Evolutionary conservation across 2,888 invertebrate genomes (phyloP).

Genomic region (Horisme vitalbata): DNA sequence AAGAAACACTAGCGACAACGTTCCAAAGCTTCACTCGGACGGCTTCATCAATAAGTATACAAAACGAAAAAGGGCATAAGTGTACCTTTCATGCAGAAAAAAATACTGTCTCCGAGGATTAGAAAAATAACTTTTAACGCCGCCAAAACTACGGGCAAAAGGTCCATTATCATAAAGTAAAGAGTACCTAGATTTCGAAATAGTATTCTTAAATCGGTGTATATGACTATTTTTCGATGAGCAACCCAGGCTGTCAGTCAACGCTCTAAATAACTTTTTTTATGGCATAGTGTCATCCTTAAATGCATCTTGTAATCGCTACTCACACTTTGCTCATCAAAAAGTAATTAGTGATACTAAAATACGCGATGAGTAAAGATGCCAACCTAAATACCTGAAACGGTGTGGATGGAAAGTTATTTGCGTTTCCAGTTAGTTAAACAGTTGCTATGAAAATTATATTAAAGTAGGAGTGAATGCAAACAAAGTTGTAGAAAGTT

Average conservation of each 20-base stretch:
- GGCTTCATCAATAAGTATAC: too few species aligned
- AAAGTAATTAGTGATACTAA: slow-evolving; percentile 66
- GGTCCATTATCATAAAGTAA: too few species aligned
- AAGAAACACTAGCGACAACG: background rate
- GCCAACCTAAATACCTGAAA: slow-evolving; percentile 34
- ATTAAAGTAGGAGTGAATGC: background rate
- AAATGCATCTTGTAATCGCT: slow-evolving; percentile 58
- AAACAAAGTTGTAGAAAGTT: slow-evolving; percentile 7
- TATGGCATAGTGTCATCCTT: slow-evolving; percentile 36
- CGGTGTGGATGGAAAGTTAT: slow-evolving; percentile 15
- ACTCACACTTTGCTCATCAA: slow-evolving; percentile 65
- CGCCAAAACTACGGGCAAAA: too few species aligned
- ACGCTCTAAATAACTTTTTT: slow-evolving; percentile 14
- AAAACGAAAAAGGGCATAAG: too few species aligned
- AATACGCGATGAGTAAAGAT: slow-evolving; percentile 54
- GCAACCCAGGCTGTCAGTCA: background rate
- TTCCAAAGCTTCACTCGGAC: background rate
- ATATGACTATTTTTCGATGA: background rate
- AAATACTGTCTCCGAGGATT: too few species aligned
- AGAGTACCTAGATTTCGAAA: too few species aligned
- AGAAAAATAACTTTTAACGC: too few species aligned
- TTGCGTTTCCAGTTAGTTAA: slow-evolving; percentile 10
- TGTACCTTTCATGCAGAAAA: too few species aligned
- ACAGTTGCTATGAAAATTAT: background rate
- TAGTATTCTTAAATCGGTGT: background rate